Evolutionary conservation across 2,113 vertebrate species (phyloP).

Genomic region (Myxocyprinus asiaticus): DNA sequence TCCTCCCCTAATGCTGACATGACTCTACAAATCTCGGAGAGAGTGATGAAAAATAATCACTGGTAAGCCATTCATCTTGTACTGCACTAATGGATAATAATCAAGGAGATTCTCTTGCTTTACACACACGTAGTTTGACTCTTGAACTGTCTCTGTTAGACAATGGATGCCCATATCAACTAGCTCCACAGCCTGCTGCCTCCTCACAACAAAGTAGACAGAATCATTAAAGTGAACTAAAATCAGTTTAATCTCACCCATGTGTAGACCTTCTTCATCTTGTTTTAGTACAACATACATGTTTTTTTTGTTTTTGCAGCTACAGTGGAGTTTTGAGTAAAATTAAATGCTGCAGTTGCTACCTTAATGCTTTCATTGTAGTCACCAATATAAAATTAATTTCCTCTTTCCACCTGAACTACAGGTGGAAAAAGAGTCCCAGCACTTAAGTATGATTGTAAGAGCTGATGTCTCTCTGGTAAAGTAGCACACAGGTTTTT

Average conservation of each 20-base stretch:
- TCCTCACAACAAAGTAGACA: constrained; percentile 2
- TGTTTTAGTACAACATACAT: constrained; percentile 6
- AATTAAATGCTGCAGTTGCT: constrained; percentile 2
- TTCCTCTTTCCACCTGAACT: constrained; percentile 12
- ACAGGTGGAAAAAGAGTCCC: constrained; percentile 48
- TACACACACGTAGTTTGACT: constrained; percentile 33
- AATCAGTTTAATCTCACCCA: constrained; percentile 1
- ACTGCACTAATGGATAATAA: constrained; percentile 34
- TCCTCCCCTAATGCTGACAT: too few relatives aligned
- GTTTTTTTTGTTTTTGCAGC: constrained; percentile 8
- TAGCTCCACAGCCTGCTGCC: constrained; percentile 1
- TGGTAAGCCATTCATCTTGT: constrained; percentile 33
- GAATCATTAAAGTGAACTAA: neutral
- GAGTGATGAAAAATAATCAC: too few relatives aligned
- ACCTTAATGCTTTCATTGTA: constrained; percentile 6
- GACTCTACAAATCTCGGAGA: too few relatives aligned
- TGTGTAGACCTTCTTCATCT: constrained; percentile 4
- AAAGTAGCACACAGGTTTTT: constrained; percentile 54
- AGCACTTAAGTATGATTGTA: constrained; percentile 49
- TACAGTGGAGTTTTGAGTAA: constrained; percentile 2
- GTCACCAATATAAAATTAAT: neutral
- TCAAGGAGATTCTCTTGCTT: constrained; percentile 44
- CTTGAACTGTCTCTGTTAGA: constrained; percentile 26
- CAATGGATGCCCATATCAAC: constrained; percentile 19
- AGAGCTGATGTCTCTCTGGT: constrained; percentile 53